Conservation (phyloP, 2,113 vertebrate species). For the Platanista minor region DNA sequence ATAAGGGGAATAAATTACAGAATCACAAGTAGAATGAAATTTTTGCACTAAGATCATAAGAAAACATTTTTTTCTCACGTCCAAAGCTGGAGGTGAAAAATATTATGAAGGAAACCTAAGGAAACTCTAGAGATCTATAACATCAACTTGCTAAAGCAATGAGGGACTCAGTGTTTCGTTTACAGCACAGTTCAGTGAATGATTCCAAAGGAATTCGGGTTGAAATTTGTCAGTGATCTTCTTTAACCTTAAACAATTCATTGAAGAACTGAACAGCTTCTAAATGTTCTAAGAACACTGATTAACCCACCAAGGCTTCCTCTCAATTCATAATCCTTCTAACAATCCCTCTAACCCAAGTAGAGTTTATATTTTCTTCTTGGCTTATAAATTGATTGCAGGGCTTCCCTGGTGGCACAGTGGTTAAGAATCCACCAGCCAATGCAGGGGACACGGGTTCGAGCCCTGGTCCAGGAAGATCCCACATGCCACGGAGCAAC, state of each 20-base stretch:
- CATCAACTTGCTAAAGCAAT: background rate
- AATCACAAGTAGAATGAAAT: background rate
- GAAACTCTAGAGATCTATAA: background rate
- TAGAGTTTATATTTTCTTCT: background rate
- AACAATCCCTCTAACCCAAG: background rate
- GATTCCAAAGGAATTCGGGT: background rate
- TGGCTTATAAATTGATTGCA: background rate
- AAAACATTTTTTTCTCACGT: background rate
- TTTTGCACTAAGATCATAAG: background rate
- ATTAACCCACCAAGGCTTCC: background rate
- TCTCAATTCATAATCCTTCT: background rate
- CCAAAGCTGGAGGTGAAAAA: background rate
- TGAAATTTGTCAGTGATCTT: background rate
- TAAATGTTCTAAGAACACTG: background rate
- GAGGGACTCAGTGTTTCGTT: background rate
- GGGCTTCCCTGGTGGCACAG: too few species aligned
- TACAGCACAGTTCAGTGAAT: background rate
- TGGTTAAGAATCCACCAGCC: too few species aligned
- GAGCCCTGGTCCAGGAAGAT: too few species aligned
- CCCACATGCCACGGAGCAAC: too few species aligned
- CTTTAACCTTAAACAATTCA: background rate
- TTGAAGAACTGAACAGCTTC: background rate
- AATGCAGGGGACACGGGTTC: too few species aligned
- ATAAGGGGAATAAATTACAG: background rate
- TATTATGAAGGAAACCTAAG: background rate